Conservation (phyloP, 2,888 invertebrate species). For the Platycnemis pennipes region DNA sequence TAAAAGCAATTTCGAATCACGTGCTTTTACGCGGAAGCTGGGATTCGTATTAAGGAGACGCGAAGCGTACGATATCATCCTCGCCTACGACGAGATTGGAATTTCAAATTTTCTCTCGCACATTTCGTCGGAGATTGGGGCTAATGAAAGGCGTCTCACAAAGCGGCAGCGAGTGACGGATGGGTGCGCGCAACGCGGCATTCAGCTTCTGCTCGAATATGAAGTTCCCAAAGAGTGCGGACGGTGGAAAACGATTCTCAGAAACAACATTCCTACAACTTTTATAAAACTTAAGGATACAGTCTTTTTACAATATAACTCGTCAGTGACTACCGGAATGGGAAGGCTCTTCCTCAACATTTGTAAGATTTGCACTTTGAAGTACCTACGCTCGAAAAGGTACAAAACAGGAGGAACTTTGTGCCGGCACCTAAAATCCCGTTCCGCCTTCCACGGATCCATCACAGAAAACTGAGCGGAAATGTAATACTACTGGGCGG, state of each 20-base stretch:
- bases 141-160: background rate
- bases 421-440: no score
- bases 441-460: no score
- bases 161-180: background rate
- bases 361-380: no score
- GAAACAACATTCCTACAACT: no score
- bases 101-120: background rate
- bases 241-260: background rate
- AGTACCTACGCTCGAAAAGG: no score
- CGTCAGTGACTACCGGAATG: no score
- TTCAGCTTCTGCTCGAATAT: background rate
- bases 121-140: background rate
- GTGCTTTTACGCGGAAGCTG: background rate
- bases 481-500: no score
- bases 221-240: background rate
- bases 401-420: no score
- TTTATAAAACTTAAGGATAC: no score
- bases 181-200: background rate
- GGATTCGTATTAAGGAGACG: background rate
- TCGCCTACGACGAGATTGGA: background rate
- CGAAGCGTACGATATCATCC: background rate
- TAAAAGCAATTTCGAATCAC: background rate
- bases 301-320: no score
- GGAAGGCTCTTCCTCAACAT: no score
- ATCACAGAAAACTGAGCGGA: no score